Evolutionary conservation across 2,888 invertebrate species (phyloP).

Genomic region (Hirtodrosophila confusa): DNA sequence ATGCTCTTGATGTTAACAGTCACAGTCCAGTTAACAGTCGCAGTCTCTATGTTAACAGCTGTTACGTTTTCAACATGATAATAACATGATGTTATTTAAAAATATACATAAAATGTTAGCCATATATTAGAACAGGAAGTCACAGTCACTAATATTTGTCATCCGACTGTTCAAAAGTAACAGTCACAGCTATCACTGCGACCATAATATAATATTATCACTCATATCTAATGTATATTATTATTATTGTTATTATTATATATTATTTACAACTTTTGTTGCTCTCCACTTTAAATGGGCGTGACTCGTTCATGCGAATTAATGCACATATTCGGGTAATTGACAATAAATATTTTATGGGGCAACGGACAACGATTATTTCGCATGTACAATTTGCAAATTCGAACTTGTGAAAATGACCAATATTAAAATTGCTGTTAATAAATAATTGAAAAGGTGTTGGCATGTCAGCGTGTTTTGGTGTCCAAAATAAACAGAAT

Average conservation of each 20-base stretch:
- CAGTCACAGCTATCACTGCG: no score
- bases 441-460: constrained; percentile 8
- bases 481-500: neutral
- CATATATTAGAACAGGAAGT: no score
- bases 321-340: constrained; percentile 36
- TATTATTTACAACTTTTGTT: constrained; percentile 4
- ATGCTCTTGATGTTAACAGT: no score
- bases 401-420: constrained; percentile 8
- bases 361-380: constrained; percentile 8
- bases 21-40: no score
- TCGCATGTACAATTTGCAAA: constrained; percentile 17
- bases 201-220: no score
- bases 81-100: no score
- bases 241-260: constrained; percentile 14
- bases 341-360: constrained; percentile 38
- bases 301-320: constrained; percentile 12
- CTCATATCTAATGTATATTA: no score
- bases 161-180: no score
- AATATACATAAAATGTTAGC: no score
- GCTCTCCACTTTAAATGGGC: neutral
- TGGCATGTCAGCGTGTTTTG: constrained; percentile 2
- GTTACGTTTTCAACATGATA: no score
- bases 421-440: constrained; percentile 7
- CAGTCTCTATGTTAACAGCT: no score
- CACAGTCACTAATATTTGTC: no score